Conservation (phyloP, 2,113 vertebrate species). For the Muntiacus reevesi region DNA sequence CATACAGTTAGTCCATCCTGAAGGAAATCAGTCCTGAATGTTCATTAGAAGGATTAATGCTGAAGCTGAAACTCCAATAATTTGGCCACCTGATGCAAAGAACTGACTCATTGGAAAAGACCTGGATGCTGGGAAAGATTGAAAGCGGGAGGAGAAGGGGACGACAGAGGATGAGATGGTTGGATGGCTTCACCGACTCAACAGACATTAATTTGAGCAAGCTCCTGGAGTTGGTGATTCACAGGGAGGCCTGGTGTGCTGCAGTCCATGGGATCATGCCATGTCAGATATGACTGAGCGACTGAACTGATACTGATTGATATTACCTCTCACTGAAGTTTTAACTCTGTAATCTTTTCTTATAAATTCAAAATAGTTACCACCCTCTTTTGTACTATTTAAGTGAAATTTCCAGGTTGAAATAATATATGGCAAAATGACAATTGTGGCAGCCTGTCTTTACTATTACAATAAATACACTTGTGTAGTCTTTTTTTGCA, state of each 20-base stretch:
- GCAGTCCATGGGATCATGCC: fast-evolving
- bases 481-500: not conserved
- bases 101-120: not conserved
- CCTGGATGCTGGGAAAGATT: not conserved
- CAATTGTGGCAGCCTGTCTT: not conserved
- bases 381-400: not conserved
- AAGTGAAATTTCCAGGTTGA: not conserved
- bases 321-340: not conserved
- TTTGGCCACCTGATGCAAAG: not conserved
- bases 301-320: not conserved
- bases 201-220: not conserved
- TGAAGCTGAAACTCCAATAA: not conserved
- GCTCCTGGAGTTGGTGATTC: not conserved
- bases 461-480: not conserved
- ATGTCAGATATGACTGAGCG: not conserved
- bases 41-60: not conserved
- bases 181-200: not conserved
- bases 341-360: not conserved
- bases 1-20: not conserved
- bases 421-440: not conserved
- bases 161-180: not conserved
- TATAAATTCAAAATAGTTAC: not conserved
- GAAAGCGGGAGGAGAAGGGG: not conserved
- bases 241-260: not conserved
- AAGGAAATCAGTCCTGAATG: not conserved